phyloP scores from a whole-genome alignment of 35 echinoderm and acorn worm species.

The Heliocidaris tuberculata region DNA sequence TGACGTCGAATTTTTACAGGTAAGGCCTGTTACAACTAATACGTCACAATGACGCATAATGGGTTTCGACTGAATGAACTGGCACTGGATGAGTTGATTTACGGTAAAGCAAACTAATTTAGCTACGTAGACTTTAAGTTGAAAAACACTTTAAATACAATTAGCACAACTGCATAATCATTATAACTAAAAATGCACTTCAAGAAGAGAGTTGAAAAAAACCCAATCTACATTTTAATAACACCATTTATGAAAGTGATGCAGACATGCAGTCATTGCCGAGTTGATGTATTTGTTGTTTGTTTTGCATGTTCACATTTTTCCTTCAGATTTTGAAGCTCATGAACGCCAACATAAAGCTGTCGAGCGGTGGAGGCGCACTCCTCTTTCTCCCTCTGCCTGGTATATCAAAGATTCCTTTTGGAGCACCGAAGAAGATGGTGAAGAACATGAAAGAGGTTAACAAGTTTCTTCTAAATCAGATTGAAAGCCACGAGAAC shows the following conservation, averaged over 20 bases:
- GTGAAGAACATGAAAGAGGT: conserved; percentile 31
- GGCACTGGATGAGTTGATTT: neutral
- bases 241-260: too few species aligned
- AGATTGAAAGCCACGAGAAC: conserved; percentile 27
- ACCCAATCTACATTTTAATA: too few species aligned
- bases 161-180: neutral
- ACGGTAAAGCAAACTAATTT: neutral
- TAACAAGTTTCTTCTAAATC: neutral
- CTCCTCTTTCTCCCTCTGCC: neutral
- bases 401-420: conserved; percentile 6
- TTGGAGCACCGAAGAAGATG: conserved; percentile 31
- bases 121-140: neutral
- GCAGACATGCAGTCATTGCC: too few species aligned
- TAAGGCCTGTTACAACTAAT: neutral
- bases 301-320: neutral
- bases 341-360: neutral
- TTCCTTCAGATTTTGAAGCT: neutral
- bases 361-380: neutral
- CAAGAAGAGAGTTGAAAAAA: neutral
- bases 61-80: conserved; percentile 10
- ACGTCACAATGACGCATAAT: neutral
- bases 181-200: neutral
- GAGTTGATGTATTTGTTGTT: too few species aligned
- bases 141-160: neutral
- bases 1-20: conserved; percentile 41